These are phyloP conservation scores for Pocillopora grandis DNA, from an alignment of 92 coral and sea anemone species.

Conservation along the genomic window DNA sequence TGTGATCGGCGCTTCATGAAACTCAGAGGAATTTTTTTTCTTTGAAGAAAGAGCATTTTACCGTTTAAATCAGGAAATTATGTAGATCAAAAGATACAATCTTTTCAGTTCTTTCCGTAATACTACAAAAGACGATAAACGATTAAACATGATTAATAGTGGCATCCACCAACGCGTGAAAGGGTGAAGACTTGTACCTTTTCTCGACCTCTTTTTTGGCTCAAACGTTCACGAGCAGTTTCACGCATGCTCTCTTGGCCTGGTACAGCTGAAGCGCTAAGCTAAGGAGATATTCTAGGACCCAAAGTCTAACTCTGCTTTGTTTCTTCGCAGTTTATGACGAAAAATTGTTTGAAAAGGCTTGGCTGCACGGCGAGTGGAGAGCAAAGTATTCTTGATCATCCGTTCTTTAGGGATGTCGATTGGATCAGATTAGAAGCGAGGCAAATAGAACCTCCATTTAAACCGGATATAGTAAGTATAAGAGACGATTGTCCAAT, in stretches of 20 bases:
- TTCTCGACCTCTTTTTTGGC: neutral
- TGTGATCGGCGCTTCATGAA: too few relatives aligned
- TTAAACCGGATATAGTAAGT: slow-evolving; percentile 97
- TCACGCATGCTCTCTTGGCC: neutral
- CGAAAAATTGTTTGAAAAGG: slow-evolving; percentile 81
- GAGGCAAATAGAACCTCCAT: slow-evolving; percentile 79
- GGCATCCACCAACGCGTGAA: too few relatives aligned
- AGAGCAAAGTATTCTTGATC: slow-evolving; percentile 89
- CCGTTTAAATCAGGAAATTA: too few relatives aligned
- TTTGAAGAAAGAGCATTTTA: too few relatives aligned
- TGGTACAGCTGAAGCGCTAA: neutral
- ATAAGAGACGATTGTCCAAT: neutral
- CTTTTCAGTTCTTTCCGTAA: too few relatives aligned
- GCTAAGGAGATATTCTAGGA: neutral
- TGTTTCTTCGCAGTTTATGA: slow-evolving; percentile 78
- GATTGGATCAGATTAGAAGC: slow-evolving; percentile 90
- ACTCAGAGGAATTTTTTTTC: too few relatives aligned
- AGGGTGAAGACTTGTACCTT: neutral
- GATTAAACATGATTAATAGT: neutral
- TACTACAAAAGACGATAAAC: too few relatives aligned
- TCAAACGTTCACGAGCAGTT: neutral
- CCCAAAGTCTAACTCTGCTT: neutral
- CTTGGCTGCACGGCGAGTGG: slow-evolving; percentile 91
- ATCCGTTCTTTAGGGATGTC: slow-evolving; percentile 84
- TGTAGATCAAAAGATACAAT: too few relatives aligned